Conservation (phyloP, 2,113 vertebrate species). For the Cyphomyrus discorhynchus region DNA sequence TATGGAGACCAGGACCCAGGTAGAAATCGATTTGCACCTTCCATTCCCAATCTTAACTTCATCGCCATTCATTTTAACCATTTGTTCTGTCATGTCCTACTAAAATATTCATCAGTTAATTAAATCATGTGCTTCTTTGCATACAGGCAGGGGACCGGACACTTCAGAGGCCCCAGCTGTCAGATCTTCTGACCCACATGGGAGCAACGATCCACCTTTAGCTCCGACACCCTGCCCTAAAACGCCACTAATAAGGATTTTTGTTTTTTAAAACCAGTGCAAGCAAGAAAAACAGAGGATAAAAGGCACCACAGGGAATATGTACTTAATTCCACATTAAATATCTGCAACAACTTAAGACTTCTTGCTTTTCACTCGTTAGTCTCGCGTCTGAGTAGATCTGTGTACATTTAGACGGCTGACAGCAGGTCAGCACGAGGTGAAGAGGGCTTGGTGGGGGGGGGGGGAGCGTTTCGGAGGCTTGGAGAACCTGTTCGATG, state of each 20-base stretch:
- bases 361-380: not conserved
- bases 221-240: not conserved
- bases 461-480: not conserved
- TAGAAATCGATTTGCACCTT: constrained; percentile 41
- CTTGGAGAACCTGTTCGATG: not conserved
- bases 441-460: not conserved
- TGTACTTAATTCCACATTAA: not conserved
- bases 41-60: constrained; percentile 37
- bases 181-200: not conserved
- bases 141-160: not conserved
- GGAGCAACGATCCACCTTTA: not conserved
- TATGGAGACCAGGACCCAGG: constrained; percentile 54
- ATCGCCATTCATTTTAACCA: constrained; percentile 18
- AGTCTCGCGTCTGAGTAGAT: not conserved
- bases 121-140: not conserved
- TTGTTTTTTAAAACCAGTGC: not conserved
- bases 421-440: not conserved
- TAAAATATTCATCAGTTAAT: not conserved
- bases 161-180: not conserved
- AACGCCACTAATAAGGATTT: not conserved
- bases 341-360: not conserved
- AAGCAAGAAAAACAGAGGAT: not conserved
- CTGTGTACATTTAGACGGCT: not conserved
- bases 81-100: not conserved
- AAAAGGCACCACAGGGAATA: not conserved